Evolutionary conservation across 2,113 vertebrate species (phyloP), one percentile per base, ranked within the genome.

Genomic region (Circaetus gallicus): DNA sequence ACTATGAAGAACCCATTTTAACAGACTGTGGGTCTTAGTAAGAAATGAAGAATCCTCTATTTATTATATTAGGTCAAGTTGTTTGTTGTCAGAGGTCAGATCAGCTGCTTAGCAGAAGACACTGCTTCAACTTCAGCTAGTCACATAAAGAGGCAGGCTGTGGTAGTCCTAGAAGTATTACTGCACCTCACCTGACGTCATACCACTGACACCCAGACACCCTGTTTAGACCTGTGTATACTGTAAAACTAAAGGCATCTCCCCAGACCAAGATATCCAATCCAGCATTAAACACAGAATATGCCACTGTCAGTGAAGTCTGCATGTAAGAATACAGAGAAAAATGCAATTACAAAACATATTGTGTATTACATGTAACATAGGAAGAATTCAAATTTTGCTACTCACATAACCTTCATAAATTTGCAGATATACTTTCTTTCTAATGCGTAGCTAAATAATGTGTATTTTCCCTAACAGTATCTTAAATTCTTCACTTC

Each of bases 111-210:
- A 78, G 28, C 22, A 83, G 42, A 76, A 86, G n/a, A 36, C 3
- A 7, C 19, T 25, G 19, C 40, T 89, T 69, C 43, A 73, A 43
- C 13, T 77, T 77, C 77, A 84, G 29, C 13, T 63, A 42, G 56
- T 50, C 28, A 76, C 0, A 0, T 56, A 19, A 3, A 18, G 15
- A 50, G 19, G 25, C 11, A 83, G 32, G 16, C 11, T 65, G 26
- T 31, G 25, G 29, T 20, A 70, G 32, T 21, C 25, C 59, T 47
- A 32, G 29, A 63, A 77, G 9, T 18, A 36, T 28, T 29, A 40
- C 32, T 70, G 63, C 17, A 56, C 20, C 36, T 87, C 62, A 70
- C 38, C 13, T 69, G 43, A 36, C n/a, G 42, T 10, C 63, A 49
- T 17, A 20, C 28, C 31, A 58, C 25, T 42, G 38, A 83, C 25